These are phyloP conservation scores for Bufo bufo DNA, from an alignment of 2,113 vertebrate genomes.

Conservation along the genomic window DNA sequence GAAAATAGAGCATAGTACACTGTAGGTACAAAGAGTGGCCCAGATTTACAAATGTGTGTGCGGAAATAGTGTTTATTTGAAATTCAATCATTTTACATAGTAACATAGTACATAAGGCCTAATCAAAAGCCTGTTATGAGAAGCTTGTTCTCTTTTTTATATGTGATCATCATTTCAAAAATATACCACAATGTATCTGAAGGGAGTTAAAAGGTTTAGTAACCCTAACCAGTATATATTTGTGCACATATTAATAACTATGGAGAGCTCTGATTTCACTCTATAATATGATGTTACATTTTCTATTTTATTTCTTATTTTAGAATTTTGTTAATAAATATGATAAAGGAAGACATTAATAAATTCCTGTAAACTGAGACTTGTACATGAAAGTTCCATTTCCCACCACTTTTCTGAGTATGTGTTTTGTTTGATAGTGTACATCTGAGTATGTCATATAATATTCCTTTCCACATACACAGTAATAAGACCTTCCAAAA, in stretches of 20 bases:
- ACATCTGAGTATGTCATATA: neutral
- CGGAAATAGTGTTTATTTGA: no score
- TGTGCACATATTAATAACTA: neutral
- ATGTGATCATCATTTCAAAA: no score
- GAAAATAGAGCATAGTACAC: no score
- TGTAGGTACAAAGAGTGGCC: no score
- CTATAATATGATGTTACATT: neutral
- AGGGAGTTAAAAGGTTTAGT: no score
- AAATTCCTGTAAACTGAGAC: neutral
- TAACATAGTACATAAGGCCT: no score
- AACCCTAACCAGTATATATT: neutral
- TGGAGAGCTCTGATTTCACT: neutral
- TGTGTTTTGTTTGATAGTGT: neutral
- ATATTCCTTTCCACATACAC: neutral
- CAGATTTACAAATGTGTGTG: no score
- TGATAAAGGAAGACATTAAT: neutral
- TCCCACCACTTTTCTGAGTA: neutral
- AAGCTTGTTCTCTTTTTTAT: no score
- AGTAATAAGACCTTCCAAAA: neutral
- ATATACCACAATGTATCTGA: no score
- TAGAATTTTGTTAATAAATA: neutral
- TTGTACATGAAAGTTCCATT: constrained; percentile 2
- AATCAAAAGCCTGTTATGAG: no score
- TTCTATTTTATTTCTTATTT: neutral
- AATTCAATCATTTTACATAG: no score